Base-by-base conservation (phyloP, 2,888 invertebrate genomes). In the Melinaea menophilus region DNA sequence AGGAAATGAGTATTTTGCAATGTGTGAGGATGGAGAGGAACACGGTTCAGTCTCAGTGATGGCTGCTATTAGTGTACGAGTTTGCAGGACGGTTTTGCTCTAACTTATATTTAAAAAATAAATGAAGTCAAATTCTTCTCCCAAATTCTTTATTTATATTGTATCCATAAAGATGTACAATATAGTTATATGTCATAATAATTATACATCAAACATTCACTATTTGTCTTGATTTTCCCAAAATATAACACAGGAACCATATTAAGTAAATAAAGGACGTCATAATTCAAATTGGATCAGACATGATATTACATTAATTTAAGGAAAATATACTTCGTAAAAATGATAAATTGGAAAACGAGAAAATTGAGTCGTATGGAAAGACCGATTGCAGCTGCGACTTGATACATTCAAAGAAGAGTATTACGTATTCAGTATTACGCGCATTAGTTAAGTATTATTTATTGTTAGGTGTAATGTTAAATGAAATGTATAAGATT, bases 261-360 rank as follows among this genome's bases (percentile, higher is more conserved):
- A 51, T 31, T 22, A 31, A 48, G 31, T 31, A 31, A 5, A 9
- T 11, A 51, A 7, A 31, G 5, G 11, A 51, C 31, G 31, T 7
- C 31, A 11, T 51, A 51, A 51, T 51, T 51, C 22, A 51, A 51
- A 51, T 51, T 51, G 51, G 31, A 31, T 51, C 22, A 51, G 51
- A 31, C 51, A 31, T 31, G 31, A 51, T 31, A 51, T 51, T 51
- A 51, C 51, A 22, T 22, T 51, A 51, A 51, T 31, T 51, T 5
- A 31, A 51, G 51, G 51, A 51, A 51, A 51, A 51, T 51, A 51
- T 51, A 51, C 51, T 51, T 51, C 31, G 31, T 31, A 31, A 51
- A 51, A 51, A 51, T 51, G 31, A 51, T 31, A 51, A 51, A 51
- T 51, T 51, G 31, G 51, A 51, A 51, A 51, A 51, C 31, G 51